These are phyloP conservation scores for Glossophaga mutica DNA, from an alignment of 2,797 vertebrate genomes.

Conservation along the genomic window DNA sequence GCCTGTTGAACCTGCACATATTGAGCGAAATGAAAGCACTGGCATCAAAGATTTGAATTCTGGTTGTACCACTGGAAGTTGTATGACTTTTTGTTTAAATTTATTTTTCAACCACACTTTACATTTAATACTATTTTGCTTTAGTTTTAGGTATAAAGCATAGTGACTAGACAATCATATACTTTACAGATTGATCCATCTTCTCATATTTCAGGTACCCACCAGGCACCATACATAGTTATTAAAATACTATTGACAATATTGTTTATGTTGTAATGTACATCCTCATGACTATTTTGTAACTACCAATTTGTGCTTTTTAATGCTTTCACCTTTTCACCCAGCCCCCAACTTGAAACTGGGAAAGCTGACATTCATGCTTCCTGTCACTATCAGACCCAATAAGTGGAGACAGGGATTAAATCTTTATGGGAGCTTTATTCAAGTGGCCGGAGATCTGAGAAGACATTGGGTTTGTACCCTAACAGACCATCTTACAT, in stretches of 20 bases:
- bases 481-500: too few relatives aligned
- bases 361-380: too few relatives aligned
- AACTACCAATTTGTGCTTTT: not conserved
- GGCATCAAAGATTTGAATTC: constrained; percentile 7
- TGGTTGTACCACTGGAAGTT: not conserved
- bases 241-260: not conserved
- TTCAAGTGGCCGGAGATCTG: too few relatives aligned
- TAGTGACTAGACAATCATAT: not conserved
- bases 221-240: not conserved
- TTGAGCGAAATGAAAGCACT: not conserved
- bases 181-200: not conserved
- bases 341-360: not conserved
- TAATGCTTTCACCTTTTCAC: not conserved
- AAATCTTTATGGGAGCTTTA: too few relatives aligned
- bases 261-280: not conserved
- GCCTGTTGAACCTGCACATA: not conserved
- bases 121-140: not conserved
- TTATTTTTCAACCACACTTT: not conserved
- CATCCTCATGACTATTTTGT: not conserved
- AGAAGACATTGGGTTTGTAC: too few relatives aligned
- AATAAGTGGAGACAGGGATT: too few relatives aligned
- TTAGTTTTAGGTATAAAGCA: not conserved
- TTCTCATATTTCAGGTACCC: not conserved
- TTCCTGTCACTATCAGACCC: too few relatives aligned
- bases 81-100: not conserved